Conservation (phyloP, 2,888 invertebrate genomes). For the Schrankia costaestrigalis region DNA sequence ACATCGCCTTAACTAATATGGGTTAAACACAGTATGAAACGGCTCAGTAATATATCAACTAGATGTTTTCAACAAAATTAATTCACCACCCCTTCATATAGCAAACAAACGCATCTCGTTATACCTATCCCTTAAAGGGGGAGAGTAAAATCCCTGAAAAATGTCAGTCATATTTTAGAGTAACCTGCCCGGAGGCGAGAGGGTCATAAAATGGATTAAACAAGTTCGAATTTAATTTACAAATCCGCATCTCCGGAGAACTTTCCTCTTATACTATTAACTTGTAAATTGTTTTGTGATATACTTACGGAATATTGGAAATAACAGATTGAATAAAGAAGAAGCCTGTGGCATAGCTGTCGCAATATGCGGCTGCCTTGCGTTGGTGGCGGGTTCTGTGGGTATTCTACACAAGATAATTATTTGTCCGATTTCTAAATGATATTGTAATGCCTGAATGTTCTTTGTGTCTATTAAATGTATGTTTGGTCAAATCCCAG, state of each 20-base stretch:
- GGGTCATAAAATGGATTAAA: constrained; percentile 47
- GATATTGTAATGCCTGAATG: too few relatives aligned
- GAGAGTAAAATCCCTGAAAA: constrained; percentile 55
- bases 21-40: constrained; percentile 13
- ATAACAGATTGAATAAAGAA: too few relatives aligned
- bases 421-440: too few relatives aligned
- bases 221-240: constrained; percentile 52
- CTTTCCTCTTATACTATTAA: not conserved
- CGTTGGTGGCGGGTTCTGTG: too few relatives aligned
- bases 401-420: too few relatives aligned
- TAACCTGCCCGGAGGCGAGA: constrained; percentile 32
- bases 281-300: not conserved
- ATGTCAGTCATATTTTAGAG: constrained; percentile 62
- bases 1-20: constrained; percentile 6
- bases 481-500: too few relatives aligned
- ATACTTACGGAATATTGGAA: too few relatives aligned
- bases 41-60: constrained; percentile 14
- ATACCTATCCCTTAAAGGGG: constrained; percentile 45
- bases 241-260: constrained; percentile 15
- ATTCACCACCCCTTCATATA: constrained; percentile 22
- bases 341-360: too few relatives aligned
- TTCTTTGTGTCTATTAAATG: too few relatives aligned
- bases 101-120: constrained; percentile 35
- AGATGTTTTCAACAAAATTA: constrained; percentile 29
- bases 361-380: too few relatives aligned